Conservation (phyloP, 2,888 invertebrate species). For the Amiota communis region DNA sequence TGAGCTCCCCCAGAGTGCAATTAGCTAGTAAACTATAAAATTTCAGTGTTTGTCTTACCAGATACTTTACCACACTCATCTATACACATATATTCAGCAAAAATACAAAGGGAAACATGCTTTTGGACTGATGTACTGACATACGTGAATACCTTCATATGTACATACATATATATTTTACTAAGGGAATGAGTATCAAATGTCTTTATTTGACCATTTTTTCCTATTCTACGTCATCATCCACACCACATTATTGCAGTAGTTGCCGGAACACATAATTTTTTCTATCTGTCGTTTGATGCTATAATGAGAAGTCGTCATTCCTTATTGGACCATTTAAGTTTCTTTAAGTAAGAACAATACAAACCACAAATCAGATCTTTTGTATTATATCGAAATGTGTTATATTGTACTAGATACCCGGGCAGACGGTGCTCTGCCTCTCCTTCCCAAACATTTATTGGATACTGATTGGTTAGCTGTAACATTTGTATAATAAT, state of each 20-base stretch:
- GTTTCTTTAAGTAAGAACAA: too few relatives aligned
- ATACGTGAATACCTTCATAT: too few relatives aligned
- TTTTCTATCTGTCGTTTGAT: constrained; percentile 50
- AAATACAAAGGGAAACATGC: constrained; percentile 45
- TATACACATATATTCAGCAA: background rate
- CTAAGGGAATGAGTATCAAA: background rate
- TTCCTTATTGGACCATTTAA: constrained; percentile 38
- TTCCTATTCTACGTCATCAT: background rate
- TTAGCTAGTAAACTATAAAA: constrained; percentile 70
- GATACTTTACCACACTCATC: constrained; percentile 53
- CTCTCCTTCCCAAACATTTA: too few relatives aligned
- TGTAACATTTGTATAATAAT: too few relatives aligned
- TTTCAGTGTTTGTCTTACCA: constrained; percentile 65
- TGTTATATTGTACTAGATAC: too few relatives aligned
- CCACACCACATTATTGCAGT: constrained; percentile 36
- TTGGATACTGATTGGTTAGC: too few relatives aligned
- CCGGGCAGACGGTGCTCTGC: too few relatives aligned
- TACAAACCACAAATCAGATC: too few relatives aligned
- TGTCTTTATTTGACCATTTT: background rate
- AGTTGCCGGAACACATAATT: constrained; percentile 57
- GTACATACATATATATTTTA: constrained; percentile 22
- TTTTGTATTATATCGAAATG: too few relatives aligned
- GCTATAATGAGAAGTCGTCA: constrained; percentile 55
- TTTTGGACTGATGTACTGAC: constrained; percentile 46
- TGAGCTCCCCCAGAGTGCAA: constrained; percentile 67